Conservation (phyloP, 2,888 invertebrate species). For the Eueremaeus valkanovi region DNA sequence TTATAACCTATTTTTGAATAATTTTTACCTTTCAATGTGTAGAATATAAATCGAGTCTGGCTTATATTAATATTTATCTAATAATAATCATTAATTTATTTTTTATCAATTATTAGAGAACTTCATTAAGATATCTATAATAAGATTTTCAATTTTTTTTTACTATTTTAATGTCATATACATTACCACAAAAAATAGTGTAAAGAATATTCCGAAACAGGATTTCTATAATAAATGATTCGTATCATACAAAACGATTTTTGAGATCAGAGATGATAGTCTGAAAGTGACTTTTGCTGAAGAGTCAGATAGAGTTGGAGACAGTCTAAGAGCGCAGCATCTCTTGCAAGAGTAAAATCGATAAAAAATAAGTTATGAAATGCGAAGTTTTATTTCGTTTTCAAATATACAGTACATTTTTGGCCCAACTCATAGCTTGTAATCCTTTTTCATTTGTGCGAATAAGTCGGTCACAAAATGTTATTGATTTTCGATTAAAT, state of each 20-base stretch:
- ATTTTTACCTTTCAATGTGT: too few species aligned
- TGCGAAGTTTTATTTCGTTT: neutral
- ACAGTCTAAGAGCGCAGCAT: slow-evolving; percentile 15
- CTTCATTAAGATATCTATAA: too few species aligned
- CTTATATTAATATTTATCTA: too few species aligned
- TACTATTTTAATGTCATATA: too few species aligned
- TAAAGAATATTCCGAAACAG: slow-evolving; percentile 2
- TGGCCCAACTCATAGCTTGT: neutral
- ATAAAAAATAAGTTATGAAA: slow-evolving; percentile 33
- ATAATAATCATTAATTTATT: too few species aligned
- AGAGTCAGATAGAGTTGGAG: too few species aligned
- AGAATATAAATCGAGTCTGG: too few species aligned
- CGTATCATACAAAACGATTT: neutral
- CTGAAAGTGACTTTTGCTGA: slow-evolving; percentile 22
- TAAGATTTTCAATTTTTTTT: too few species aligned
- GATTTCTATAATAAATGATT: neutral
- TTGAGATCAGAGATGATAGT: neutral
- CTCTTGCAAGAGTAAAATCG: slow-evolving; percentile 28
- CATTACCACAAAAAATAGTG: neutral
- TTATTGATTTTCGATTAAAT: neutral
- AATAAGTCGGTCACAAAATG: neutral
- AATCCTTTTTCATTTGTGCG: neutral
- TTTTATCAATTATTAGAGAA: too few species aligned
- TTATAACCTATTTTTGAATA: too few species aligned
- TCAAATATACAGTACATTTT: neutral